Percentiles rank a stretch among this genome's conserved stretches.
phyloP scores from a whole-genome alignment of 2,888 invertebrate species.

The Selenia dentaria region DNA sequence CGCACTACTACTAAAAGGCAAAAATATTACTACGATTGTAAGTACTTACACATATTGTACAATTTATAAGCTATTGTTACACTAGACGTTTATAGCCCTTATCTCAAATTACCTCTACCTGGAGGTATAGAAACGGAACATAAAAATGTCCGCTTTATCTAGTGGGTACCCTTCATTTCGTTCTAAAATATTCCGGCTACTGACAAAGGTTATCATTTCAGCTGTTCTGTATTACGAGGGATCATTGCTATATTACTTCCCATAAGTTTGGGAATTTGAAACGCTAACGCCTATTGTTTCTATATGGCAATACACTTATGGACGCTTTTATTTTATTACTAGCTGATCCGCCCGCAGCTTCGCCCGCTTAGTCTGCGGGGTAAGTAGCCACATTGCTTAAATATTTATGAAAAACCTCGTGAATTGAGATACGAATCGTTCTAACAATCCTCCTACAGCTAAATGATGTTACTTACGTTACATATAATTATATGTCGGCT shows the following conservation, averaged over 20 bases:
- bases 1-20: too few relatives aligned
- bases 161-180: conserved; percentile 21
- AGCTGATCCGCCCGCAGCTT: too few relatives aligned
- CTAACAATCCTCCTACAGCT: too few relatives aligned
- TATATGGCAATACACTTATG: conserved; percentile 10
- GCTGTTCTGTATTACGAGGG: conserved; percentile 15
- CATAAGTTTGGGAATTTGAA: conserved; percentile 1
- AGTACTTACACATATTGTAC: too few relatives aligned
- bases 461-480: too few relatives aligned
- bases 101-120: conserved; percentile 29
- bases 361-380: too few relatives aligned
- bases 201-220: conserved; percentile 25
- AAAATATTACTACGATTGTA: too few relatives aligned
- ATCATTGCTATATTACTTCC: conserved; percentile 5
- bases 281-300: conserved; percentile 10
- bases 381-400: too few relatives aligned
- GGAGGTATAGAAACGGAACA: conserved; percentile 24
- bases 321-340: too few relatives aligned
- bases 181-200: conserved; percentile 21
- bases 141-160: conserved; percentile 30
- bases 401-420: too few relatives aligned
- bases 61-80: conserved; percentile 26
- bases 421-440: too few relatives aligned
- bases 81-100: conserved; percentile 25
- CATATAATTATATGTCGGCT: too few relatives aligned